phyloP scores from a whole-genome alignment of 2,113 vertebrate genomes.

The Pteropus alecto region DNA sequence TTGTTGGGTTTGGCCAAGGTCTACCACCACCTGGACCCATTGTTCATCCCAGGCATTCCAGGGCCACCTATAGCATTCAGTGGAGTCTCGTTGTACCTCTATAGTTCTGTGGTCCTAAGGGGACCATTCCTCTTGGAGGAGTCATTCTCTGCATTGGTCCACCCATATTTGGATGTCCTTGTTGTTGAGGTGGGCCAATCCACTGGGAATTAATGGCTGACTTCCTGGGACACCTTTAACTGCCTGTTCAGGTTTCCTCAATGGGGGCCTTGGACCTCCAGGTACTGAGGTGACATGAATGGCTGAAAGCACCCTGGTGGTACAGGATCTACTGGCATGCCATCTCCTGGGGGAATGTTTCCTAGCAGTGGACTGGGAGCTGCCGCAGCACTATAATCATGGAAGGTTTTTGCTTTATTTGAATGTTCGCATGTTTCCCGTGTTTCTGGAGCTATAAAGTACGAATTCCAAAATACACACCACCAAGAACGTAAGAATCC shows the following conservation, averaged over 20 bases:
- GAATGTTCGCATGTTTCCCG: slow-evolving; percentile 92
- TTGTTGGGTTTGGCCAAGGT: slow-evolving; percentile 94
- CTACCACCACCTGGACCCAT: slow-evolving; percentile 93
- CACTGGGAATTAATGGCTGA: slow-evolving; percentile 94
- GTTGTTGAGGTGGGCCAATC: slow-evolving; percentile 96
- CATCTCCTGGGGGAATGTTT: slow-evolving; percentile 96
- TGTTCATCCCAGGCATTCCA: slow-evolving; percentile 97
- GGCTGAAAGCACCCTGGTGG: slow-evolving; percentile 94
- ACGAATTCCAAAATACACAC: slow-evolving; percentile 91
- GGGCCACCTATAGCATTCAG: slow-evolving; percentile 96
- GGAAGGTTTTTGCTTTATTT: slow-evolving; percentile 92
- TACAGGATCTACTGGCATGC: slow-evolving; percentile 96
- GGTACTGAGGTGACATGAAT: no score
- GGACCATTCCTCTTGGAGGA: slow-evolving; percentile 97
- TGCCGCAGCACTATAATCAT: slow-evolving; percentile 95
- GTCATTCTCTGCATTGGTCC: slow-evolving; percentile 99
- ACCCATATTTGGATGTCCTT: slow-evolving; percentile 98
- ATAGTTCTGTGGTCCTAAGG: slow-evolving; percentile 96
- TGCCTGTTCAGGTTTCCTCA: no score
- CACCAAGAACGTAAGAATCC: neutral
- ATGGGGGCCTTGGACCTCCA: no score
- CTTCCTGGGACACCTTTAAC: slow-evolving; percentile 94
- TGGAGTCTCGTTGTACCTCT: slow-evolving; percentile 96
- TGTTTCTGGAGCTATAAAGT: slow-evolving; percentile 91
- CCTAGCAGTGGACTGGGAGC: slow-evolving; percentile 95